Evolutionary conservation across 92 coral and sea anemone species (phyloP), one percentile per base, ranked within the genome.

Genomic region (Palythoa heliodiscus): DNA sequence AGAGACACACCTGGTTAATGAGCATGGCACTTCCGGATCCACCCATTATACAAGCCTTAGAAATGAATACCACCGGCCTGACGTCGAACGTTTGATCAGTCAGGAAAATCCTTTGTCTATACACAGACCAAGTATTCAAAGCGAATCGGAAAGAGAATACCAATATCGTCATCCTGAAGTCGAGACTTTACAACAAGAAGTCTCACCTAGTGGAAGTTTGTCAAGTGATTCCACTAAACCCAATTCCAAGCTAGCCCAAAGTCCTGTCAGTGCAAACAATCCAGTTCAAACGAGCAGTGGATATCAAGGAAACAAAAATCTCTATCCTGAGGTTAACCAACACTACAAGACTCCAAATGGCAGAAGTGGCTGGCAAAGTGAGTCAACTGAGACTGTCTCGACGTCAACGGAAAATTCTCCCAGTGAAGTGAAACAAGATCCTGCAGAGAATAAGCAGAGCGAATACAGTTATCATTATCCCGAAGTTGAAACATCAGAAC

Each of bases 121-220:
- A 24, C 29, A n/a, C 9, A 23, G 37, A 67, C 39, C 71, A 11
- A 67, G 35, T 67, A 3, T 67, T 67, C 71, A 67, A 15, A 2
- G 13, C 4, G 16, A 67, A 67, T 12, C 50, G 22, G 43, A 23
- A 11, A 43, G 11, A 13, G 61, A 75, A 14, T 75, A 75, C 11
- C 61, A 75, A 75, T 75, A 52, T 23, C 79, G 79, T 37, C 39
- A 75, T 50, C 79, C 79, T 52, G 79, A 75, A 24, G 39, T 75
- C 24, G 79, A 75, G 63, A 50, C 61, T 50, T 25, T 52, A 75
- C 79, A 52, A 11, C 40, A 75, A 75, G 7, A 20, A 67, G 35
- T 22, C 35, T 22, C 38, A 22, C 14, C 71, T 20, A 67, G 64
- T 13, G 63, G n/a, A 23, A 75, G 37, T 11, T 52, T 52, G 19